Percentiles rank a stretch among this genome's conserved stretches.
phyloP scores from a whole-genome alignment of 1,140 invertebrate genomes.

The Eumeta japonica region DNA sequence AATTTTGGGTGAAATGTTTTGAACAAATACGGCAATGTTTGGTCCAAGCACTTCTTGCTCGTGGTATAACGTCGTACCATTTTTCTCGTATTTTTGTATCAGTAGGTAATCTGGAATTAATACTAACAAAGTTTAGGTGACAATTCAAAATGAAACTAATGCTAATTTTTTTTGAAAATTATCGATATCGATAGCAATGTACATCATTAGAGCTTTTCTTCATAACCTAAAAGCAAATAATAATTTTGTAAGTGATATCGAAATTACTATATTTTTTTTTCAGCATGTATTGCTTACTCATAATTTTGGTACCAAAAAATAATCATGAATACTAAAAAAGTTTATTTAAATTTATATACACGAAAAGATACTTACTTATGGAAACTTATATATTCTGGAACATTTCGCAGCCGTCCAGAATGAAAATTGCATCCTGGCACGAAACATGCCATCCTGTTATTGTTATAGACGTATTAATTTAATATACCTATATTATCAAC shows the following conservation, averaged over 20 bases:
- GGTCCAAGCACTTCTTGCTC: neutral
- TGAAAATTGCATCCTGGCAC: too few relatives aligned
- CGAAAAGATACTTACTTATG: neutral
- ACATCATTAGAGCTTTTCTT: conserved; percentile 1
- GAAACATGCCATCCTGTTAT: too few relatives aligned
- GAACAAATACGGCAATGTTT: neutral
- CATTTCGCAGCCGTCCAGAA: too few relatives aligned
- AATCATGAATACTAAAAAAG: neutral
- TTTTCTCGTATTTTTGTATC: conserved; percentile 3
- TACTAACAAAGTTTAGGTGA: too few relatives aligned
- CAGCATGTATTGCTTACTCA: conserved; percentile 1
- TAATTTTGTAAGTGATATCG: neutral
- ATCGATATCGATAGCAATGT: too few relatives aligned
- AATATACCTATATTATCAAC: too few relatives aligned
- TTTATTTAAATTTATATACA: neutral
- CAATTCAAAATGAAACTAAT: too few relatives aligned
- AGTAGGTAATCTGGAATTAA: conserved; percentile 3
- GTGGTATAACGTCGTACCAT: neutral
- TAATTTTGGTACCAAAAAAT: neutral
- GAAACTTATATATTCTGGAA: neutral
- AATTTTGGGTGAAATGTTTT: conserved; percentile 3
- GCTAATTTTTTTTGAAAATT: neutral
- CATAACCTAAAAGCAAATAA: too few relatives aligned
- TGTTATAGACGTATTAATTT: too few relatives aligned
- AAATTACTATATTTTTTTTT: too few relatives aligned